phyloP scores from a whole-genome alignment of 2,113 vertebrate genomes.

The Epinephelus lanceolatus region DNA sequence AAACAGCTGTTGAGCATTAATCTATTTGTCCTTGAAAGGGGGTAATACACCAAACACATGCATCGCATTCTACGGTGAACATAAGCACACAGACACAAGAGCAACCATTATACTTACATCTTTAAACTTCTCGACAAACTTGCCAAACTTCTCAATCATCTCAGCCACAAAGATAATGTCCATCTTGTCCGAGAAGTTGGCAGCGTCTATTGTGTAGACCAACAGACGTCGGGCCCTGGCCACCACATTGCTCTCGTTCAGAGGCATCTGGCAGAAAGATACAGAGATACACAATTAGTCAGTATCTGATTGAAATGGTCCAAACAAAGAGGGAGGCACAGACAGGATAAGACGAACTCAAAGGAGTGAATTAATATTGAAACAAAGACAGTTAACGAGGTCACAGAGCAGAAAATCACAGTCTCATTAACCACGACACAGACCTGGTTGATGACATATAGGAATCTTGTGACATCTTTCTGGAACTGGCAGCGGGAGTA shows the following conservation, averaged over 20 bases:
- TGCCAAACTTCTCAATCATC: constrained; percentile 98
- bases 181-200: constrained; percentile 99
- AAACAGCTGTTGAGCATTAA: constrained; percentile 43
- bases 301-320: not conserved
- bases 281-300: not conserved
- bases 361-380: not conserved
- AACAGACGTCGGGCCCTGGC: constrained; percentile 91
- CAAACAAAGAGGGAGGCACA: not conserved
- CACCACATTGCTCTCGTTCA: constrained; percentile 95
- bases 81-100: no score
- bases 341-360: not conserved
- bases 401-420: not conserved
- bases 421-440: not conserved
- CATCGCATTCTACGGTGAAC: not conserved
- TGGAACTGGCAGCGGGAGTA: constrained; percentile 96
- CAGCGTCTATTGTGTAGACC: constrained; percentile 93
- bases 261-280: constrained; percentile 88
- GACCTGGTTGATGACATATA: constrained; percentile 98
- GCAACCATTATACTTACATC: constrained; percentile 83
- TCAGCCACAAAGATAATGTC: constrained; percentile 98
- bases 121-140: constrained; percentile 97
- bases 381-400: not conserved
- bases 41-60: not conserved
- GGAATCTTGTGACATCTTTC: constrained; percentile 95
- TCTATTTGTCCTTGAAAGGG: constrained; percentile 7